A percentile compares a stretch with the other conserved stretches of the same genome.
phyloP scores from a whole-genome alignment of 1,140 invertebrate genomes.

The Caenorhabditis briggsae region DNA sequence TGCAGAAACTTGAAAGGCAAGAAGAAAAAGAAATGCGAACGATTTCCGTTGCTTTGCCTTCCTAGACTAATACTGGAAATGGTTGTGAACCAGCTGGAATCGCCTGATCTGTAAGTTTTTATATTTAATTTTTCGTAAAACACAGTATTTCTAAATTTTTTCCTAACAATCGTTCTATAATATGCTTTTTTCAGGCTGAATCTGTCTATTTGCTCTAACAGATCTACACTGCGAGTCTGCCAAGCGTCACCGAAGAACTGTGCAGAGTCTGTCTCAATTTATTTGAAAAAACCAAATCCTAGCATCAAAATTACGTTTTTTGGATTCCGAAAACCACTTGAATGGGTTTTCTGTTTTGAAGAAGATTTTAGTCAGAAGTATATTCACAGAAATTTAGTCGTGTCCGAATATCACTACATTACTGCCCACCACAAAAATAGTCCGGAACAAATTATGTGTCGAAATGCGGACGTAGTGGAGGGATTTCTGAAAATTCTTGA shows the following conservation, averaged over 20 bases:
- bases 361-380: not conserved
- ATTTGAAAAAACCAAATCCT: not conserved
- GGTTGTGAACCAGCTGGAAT: no score
- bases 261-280: not conserved
- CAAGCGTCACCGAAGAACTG: not conserved
- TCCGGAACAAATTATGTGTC: not conserved
- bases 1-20: no score
- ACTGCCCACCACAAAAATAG: not conserved
- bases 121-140: no score
- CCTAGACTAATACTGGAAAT: no score
- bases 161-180: no score
- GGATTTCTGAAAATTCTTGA: not conserved
- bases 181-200: constrained; percentile 14
- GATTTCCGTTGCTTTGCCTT: no score
- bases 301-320: not conserved
- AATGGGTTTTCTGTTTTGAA: not conserved
- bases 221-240: no score
- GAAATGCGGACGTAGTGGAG: not conserved
- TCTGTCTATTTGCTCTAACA: not conserved
- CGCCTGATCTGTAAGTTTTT: no score
- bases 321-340: not conserved
- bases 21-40: no score
- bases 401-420: not conserved
- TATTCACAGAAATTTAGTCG: not conserved
- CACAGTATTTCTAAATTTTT: not conserved